Conservation (phyloP, 2,888 invertebrate species). For the Apomyelois bistriatella region DNA sequence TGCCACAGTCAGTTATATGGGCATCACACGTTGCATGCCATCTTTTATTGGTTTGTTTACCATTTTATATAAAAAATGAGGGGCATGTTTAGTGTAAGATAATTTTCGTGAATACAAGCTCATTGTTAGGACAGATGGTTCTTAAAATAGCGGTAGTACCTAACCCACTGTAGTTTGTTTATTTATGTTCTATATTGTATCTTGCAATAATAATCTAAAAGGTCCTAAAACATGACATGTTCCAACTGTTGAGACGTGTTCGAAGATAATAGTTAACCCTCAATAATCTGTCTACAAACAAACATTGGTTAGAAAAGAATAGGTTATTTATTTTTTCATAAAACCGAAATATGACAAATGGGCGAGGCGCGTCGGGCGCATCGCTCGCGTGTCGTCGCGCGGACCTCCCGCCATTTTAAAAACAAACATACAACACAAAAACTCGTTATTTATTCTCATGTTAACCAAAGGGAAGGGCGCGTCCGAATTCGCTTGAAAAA, state of each 20-base stretch:
- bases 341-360: constrained; percentile 78
- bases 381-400: constrained; percentile 77
- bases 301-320: constrained; percentile 70
- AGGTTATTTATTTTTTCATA: constrained; percentile 74
- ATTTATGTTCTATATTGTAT: constrained; percentile 12
- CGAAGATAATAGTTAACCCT: constrained; percentile 69
- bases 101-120: constrained; percentile 2
- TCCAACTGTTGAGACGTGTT: constrained; percentile 59
- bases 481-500: constrained; percentile 74
- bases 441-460: constrained; percentile 77
- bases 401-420: constrained; percentile 80
- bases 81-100: not conserved
- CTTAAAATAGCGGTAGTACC: constrained; percentile 5
- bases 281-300: constrained; percentile 72
- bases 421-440: constrained; percentile 78
- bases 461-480: constrained; percentile 74
- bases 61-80: not conserved
- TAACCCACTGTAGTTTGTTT: constrained; percentile 1
- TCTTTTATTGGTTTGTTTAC: not conserved
- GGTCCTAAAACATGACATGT: constrained; percentile 47
- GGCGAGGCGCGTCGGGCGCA: constrained; percentile 55
- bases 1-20: not conserved
- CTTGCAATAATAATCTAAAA: constrained; percentile 40
- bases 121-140: constrained; percentile 11
- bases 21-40: not conserved